Conservation (phyloP, 2,888 invertebrate species). For the Patella depressa region DNA sequence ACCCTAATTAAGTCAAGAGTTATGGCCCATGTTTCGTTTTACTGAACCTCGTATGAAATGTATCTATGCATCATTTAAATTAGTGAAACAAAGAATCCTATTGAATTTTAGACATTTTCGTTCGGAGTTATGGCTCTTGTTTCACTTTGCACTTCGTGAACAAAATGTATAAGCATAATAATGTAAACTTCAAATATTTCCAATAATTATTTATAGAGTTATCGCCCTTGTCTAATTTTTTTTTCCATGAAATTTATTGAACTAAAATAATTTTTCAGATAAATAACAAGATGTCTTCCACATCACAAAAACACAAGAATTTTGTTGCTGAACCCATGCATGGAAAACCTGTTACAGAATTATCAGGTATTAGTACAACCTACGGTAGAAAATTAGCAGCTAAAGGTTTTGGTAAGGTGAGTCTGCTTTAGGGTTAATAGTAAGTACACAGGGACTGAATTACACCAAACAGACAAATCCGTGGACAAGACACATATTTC, state of each 20-base stretch:
- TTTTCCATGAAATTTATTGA: not conserved
- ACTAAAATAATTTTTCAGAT: not conserved
- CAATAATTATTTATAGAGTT: too few species aligned
- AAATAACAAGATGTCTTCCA: constrained; percentile 80
- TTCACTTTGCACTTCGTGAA: too few species aligned
- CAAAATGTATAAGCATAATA: not conserved
- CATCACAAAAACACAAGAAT: constrained; percentile 93
- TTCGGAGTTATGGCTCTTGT: too few species aligned
- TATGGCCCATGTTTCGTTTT: too few species aligned
- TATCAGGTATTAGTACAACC: constrained; percentile 95
- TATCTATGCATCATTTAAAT: too few species aligned
- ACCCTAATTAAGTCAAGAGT: too few species aligned
- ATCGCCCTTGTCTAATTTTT: not conserved
- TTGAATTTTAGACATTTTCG: too few species aligned
- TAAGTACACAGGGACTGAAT: not conserved
- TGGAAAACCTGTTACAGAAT: constrained; percentile 91
- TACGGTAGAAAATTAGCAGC: constrained; percentile 87
- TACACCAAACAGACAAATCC: not conserved
- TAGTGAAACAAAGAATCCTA: too few species aligned
- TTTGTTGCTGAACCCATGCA: constrained; percentile 96
- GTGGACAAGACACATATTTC: not conserved
- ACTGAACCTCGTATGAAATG: too few species aligned
- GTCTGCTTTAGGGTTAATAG: constrained; percentile 3
- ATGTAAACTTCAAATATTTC: too few species aligned
- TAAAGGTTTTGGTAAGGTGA: constrained; percentile 95